Evolutionary conservation across 2,888 invertebrate genomes (phyloP).

Genomic region (Melanchra persicariae): DNA sequence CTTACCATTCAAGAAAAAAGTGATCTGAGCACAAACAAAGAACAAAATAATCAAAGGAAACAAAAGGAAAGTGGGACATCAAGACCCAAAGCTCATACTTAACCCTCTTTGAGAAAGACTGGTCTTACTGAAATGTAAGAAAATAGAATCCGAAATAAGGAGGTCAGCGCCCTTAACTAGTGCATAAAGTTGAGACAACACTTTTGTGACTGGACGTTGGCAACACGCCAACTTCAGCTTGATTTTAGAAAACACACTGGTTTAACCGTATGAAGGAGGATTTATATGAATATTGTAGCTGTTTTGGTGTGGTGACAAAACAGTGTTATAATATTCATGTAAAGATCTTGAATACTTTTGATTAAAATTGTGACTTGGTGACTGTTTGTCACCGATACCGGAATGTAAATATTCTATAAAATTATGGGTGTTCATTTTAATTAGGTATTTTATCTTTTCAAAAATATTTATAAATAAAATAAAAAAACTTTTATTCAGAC

Average conservation of each 20-base stretch:
- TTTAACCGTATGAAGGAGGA: constrained; percentile 3
- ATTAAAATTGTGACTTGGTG: neutral
- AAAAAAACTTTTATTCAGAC: no score
- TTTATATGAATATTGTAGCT: constrained; percentile 24
- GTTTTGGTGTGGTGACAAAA: constrained; percentile 6
- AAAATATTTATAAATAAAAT: no score
- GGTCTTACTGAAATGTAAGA: constrained; percentile 4
- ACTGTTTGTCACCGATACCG: neutral
- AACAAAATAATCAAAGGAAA: no score
- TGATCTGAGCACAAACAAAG: no score
- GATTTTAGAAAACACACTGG: constrained; percentile 29
- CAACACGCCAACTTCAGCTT: constrained; percentile 43
- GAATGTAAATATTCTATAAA: neutral
- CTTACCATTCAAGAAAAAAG: no score
- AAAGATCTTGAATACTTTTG: neutral
- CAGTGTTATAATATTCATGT: neutral
- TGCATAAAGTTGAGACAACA: constrained; percentile 44
- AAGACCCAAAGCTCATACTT: no score
- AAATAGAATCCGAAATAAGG: constrained; percentile 23
- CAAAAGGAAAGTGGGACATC: no score
- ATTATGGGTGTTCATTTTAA: no score
- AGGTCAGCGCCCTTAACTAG: constrained; percentile 38
- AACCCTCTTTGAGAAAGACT: neutral
- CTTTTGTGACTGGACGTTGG: constrained; percentile 44
- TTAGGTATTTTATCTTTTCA: neutral